Evolutionary conservation across 1,140 invertebrate species (phyloP).

Genomic region (Drosophila obscura): DNA sequence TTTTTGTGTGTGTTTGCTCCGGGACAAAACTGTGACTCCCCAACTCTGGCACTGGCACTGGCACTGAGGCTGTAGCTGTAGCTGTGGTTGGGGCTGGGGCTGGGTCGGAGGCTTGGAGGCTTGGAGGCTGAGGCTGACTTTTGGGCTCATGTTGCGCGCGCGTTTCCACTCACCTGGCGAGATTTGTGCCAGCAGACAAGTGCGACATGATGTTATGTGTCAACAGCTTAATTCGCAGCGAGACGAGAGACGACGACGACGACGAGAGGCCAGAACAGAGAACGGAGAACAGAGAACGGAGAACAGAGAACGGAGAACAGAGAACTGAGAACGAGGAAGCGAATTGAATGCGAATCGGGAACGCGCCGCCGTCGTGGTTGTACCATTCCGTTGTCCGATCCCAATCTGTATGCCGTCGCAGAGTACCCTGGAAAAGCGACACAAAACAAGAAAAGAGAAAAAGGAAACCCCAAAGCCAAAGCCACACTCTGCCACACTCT

Average conservation of each 20-base stretch:
- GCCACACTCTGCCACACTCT: background rate
- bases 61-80: too few species aligned
- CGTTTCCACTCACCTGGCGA: slow-evolving; percentile 80
- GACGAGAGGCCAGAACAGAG: slow-evolving; percentile 9
- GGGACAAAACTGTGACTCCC: background rate
- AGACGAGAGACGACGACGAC: slow-evolving; percentile 34
- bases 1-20: slow-evolving; percentile 21
- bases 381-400: slow-evolving; percentile 55
- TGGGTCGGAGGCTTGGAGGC: background rate
- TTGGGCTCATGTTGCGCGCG: slow-evolving; percentile 75
- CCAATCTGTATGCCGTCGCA: slow-evolving; percentile 50
- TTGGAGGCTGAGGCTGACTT: slow-evolving; percentile 24
- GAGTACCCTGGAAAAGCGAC: slow-evolving; percentile 16
- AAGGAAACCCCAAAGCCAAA: slow-evolving; percentile 8
- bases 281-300: background rate
- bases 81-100: too few species aligned
- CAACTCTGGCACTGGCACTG: background rate
- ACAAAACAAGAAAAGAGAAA: too few species aligned
- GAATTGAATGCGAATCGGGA: slow-evolving; percentile 8
- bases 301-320: background rate
- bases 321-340: background rate
- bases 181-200: slow-evolving; percentile 80
- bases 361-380: slow-evolving; percentile 37
- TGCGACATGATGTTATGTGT: slow-evolving; percentile 82
- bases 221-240: slow-evolving; percentile 80